Evolutionary conservation across 2,888 invertebrate genomes (phyloP).

Genomic region (Apotomis capreana): DNA sequence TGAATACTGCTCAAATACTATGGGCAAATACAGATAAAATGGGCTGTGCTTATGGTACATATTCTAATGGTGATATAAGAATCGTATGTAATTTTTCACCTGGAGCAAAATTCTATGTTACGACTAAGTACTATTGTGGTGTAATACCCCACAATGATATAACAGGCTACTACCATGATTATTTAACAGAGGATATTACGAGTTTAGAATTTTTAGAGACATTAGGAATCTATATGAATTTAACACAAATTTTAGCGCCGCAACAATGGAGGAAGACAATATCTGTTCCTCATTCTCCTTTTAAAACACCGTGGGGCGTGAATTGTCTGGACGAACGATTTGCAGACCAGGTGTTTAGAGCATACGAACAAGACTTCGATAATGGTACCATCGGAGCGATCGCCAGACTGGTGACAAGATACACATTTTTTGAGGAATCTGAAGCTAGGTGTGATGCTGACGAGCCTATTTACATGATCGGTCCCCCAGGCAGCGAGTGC

Average conservation of each 20-base stretch:
- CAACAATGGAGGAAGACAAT: conserved; percentile 7
- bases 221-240: conserved; percentile 53
- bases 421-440: conserved; percentile 61
- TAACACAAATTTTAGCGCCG: conserved; percentile 22
- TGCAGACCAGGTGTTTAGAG: conserved; percentile 55
- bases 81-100: conserved; percentile 75
- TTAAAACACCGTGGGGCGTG: conserved; percentile 53
- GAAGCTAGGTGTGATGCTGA: conserved; percentile 63
- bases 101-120: conserved; percentile 67
- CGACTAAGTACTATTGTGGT: conserved; percentile 67
- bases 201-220: conserved; percentile 50
- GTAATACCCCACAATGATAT: conserved; percentile 58
- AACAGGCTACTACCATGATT: conserved; percentile 39
- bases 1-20: conserved; percentile 66
- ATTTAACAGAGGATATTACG: conserved; percentile 48
- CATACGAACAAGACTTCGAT: conserved; percentile 43
- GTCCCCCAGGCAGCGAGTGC: conserved; percentile 65
- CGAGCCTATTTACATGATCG: conserved; percentile 63
- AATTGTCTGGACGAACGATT: conserved; percentile 60
- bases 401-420: conserved; percentile 66
- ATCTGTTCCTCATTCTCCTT: neutral
- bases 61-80: conserved; percentile 62
- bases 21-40: conserved; percentile 74
- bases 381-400: conserved; percentile 65
- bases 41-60: conserved; percentile 69